Conservation (phyloP, 2,797 vertebrate genomes). For the Tympanoctomys barrerae region DNA sequence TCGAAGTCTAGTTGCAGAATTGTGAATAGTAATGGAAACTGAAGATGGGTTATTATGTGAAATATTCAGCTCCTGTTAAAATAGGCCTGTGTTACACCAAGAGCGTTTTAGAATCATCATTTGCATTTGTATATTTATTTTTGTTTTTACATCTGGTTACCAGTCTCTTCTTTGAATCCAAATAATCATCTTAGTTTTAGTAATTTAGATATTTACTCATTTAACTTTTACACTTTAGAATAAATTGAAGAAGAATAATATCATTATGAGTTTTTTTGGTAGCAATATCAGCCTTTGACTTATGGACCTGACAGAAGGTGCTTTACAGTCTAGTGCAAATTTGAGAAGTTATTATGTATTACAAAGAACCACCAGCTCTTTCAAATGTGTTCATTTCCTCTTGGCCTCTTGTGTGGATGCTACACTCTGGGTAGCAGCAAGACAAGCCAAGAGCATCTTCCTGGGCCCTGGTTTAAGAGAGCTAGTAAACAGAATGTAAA, state of each 20-base stretch:
- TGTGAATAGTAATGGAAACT: slow-evolving; percentile 60
- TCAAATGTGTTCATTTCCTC: not conserved
- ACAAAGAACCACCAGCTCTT: not conserved
- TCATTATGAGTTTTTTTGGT: not conserved
- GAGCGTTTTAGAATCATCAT: not conserved
- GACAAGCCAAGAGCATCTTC: not conserved
- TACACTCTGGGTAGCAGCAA: no score
- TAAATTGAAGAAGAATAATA: not conserved
- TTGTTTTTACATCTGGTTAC: not conserved
- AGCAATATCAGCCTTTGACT: not conserved
- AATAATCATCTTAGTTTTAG: slow-evolving; percentile 21
- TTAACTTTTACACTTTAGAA: not conserved
- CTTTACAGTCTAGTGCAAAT: not conserved
- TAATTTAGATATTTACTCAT: not conserved
- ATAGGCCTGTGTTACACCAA: not conserved
- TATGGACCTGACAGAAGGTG: not conserved
- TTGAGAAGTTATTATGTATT: not conserved
- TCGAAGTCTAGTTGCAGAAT: slow-evolving; percentile 3
- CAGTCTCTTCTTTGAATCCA: slow-evolving; percentile 2
- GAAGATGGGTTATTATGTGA: not conserved
- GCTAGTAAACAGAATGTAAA: not conserved
- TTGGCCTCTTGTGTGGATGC: not conserved
- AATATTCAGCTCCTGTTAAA: not conserved
- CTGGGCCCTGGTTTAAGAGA: not conserved
- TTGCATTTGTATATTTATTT: not conserved